phyloP scores from a whole-genome alignment of 1,140 invertebrate species.

The Meteorus sp. region DNA sequence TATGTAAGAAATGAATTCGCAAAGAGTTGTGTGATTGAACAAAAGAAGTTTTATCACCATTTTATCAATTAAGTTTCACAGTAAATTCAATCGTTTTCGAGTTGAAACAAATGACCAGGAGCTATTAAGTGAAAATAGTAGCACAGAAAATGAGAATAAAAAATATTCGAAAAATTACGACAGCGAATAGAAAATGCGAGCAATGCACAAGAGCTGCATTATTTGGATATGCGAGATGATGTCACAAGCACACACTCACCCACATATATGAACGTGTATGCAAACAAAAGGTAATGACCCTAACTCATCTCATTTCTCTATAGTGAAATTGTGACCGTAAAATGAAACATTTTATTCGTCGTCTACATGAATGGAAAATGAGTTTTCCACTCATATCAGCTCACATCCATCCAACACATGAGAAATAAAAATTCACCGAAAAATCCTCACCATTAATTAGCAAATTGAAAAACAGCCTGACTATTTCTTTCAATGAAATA shows the following conservation, averaged over 20 bases:
- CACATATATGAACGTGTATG: neutral
- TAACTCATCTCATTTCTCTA: neutral
- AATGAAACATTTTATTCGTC: conserved; percentile 31
- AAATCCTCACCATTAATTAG: too few species aligned
- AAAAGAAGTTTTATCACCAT: neutral
- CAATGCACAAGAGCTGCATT: too few species aligned
- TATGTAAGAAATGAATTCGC: neutral
- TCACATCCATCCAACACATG: too few species aligned
- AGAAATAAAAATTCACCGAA: too few species aligned
- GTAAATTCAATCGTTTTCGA: too few species aligned
- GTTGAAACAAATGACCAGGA: too few species aligned
- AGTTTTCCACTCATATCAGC: too few species aligned
- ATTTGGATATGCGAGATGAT: too few species aligned
- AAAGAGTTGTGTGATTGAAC: neutral
- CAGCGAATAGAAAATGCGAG: neutral
- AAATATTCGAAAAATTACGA: neutral
- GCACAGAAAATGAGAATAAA: neutral
- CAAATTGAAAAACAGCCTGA: too few species aligned
- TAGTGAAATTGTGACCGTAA: conserved; percentile 23
- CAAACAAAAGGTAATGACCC: neutral
- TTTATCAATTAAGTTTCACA: neutral
- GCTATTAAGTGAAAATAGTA: too few species aligned
- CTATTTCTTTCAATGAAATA: too few species aligned
- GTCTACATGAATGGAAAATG: too few species aligned
- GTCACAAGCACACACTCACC: neutral